Evolutionary conservation across 2,113 vertebrate species (phyloP), one percentile per base, ranked within the genome.

Genomic region (Gavia stellata): DNA sequence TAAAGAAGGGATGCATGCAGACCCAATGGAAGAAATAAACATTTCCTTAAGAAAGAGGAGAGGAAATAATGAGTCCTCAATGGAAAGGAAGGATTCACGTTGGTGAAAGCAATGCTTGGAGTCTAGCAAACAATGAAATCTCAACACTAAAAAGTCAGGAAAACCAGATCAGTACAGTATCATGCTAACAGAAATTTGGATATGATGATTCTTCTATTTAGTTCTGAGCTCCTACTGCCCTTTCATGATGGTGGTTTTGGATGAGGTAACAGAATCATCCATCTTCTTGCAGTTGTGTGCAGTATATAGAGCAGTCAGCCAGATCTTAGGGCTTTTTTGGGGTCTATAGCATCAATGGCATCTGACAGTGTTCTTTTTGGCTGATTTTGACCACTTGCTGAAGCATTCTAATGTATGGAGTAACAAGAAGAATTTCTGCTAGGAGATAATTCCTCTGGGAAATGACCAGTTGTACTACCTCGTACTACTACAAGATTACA

Each of bases 311-410:
- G 20, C 9, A 50, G 10, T 92, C 6, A 5, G 29, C 1, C 38
- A 63, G 6, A n/a, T 63, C 15, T 77, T 23, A 29, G 21, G 5
- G 23, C 0, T 1, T 55, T 53, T 47, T 24, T 6, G 15, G 6
- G 16, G 9, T 45, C 75, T 68, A 3, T 44, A 66, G 4, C 29
- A 29, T 62, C 31, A 58, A 6, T 49, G 36, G 6, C 0, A 0
- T 65, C 26, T 77, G 34, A 62, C 12, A 85, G 6, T 6, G 31
- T 55, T 24, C 52, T 66, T 79, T 12, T 47, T 52, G 34, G 17
- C 10, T 59, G 38, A 71, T 78, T 86, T 59, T 84, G 25, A 81
- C 23, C 29, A 4, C 24, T 71, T 84, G 23, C 18, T 83, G 21
- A 62, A 86, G 45, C 42, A 65, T 18, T 23, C 12, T 47, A 24